phyloP scores from a whole-genome alignment of 1,140 invertebrate species.

The Oryzaephilus surinamensis region DNA sequence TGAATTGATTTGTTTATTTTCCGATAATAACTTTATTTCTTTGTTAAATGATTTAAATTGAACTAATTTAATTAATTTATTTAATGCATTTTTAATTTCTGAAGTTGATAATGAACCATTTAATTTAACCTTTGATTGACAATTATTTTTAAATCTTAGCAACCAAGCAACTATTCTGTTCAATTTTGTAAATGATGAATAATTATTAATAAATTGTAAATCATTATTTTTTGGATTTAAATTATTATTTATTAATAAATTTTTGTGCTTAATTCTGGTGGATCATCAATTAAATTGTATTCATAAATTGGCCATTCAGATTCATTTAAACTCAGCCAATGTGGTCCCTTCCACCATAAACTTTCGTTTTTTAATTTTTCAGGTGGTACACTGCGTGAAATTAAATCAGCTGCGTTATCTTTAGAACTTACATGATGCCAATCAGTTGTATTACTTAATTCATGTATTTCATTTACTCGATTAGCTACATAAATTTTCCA shows the following conservation, averaged over 20 bases:
- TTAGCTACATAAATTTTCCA: conserved; percentile 23
- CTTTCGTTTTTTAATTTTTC: background rate
- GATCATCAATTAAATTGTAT: too few relatives aligned
- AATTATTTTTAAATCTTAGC: too few relatives aligned
- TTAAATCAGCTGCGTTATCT: conserved; percentile 10
- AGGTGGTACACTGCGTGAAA: background rate
- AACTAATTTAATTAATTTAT: too few relatives aligned
- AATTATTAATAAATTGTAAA: conserved; percentile 1
- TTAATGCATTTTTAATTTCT: too few relatives aligned
- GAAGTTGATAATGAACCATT: too few relatives aligned
- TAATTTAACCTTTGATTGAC: too few relatives aligned
- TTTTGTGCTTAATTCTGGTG: too few relatives aligned
- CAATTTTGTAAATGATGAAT: conserved; percentile 1
- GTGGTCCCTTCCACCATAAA: conserved; percentile 2
- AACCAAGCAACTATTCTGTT: background rate
- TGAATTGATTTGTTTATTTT: too few relatives aligned
- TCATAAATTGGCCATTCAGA: background rate
- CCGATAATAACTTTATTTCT: too few relatives aligned
- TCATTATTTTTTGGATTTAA: too few relatives aligned
- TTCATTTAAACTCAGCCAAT: background rate
- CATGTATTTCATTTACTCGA: conserved; percentile 9
- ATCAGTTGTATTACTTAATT: background rate
- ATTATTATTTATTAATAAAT: too few relatives aligned
- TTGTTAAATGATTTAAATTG: too few relatives aligned
- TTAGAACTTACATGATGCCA: conserved; percentile 9